phyloP scores from a whole-genome alignment of 2,113 vertebrate genomes.

The Calidris pygmaea region DNA sequence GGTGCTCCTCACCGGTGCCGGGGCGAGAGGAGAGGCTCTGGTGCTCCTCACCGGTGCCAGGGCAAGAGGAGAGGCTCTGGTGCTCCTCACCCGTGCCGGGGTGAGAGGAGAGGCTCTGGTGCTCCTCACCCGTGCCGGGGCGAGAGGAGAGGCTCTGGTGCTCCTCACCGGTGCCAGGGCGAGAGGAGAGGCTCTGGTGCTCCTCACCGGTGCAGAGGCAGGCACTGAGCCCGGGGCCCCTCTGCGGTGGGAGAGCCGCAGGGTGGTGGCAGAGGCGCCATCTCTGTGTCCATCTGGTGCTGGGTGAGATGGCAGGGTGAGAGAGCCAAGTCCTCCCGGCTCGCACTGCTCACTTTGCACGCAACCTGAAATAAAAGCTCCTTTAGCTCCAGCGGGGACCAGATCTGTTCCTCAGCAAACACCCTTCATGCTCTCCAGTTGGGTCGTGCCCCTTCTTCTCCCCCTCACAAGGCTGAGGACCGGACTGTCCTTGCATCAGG shows the following conservation, averaged over 20 bases:
- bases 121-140: fast-evolving
- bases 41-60: fast-evolving
- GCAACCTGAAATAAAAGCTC: not conserved
- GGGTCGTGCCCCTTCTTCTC: not conserved
- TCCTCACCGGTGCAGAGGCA: not conserved
- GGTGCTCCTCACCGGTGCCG: not conserved
- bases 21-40: not conserved
- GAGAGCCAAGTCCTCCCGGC: not conserved
- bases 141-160: not conserved
- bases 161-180: not conserved
- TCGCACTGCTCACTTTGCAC: not conserved
- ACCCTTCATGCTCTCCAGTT: not conserved
- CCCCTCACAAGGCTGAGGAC: not conserved
- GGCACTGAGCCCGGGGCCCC: not conserved
- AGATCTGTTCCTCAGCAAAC: not conserved
- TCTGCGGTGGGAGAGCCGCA: not conserved
- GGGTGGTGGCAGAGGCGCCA: not conserved
- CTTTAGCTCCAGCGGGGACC: fast-evolving
- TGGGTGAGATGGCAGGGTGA: not conserved
- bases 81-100: not conserved
- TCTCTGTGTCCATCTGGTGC: not conserved
- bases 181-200: not conserved
- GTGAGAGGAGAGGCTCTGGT: not conserved
- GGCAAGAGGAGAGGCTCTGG: not conserved
- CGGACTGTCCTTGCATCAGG: not conserved